Base-by-base conservation (phyloP, 2,888 invertebrate genomes). In the Eilema depressum region DNA sequence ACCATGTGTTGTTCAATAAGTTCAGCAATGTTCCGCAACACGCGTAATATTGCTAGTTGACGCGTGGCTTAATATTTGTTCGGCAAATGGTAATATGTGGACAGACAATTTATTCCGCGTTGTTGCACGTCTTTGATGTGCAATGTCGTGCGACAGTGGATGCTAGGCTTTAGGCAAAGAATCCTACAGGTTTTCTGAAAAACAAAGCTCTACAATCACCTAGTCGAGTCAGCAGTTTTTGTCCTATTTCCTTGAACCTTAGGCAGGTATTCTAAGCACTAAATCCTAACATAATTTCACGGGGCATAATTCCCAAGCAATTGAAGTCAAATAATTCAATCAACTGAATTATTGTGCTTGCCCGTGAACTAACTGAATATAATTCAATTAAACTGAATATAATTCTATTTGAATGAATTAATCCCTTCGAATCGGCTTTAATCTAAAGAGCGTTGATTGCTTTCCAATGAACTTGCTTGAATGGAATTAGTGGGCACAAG, bases 311-410 rank as follows among this genome's bases (percentile, higher is more conserved):
- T n/a, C 67, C 25, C 64, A 82, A 82, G 77, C 68, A 65, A 64
- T 68, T 60, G 12, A 20, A 47, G 20, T 41, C 47, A 74, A 76
- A 59, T 79, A 79, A 82, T 77, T 75, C 75, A 71, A 77, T 83
- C 77, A 80, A 63, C 71, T 68, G 74, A 76, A 79, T 75, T 75
- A 80, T 75, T 77, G 73, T 73, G 79, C 75, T 79, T 77, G 74
- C 70, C 62, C 68, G 67, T 72, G 78, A 65, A 74, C 66, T 67
- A 65, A 70, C 66, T 75, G 74, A 78, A 75, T 76, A 74, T 75
- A 75, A 82, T 82, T 78, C 66, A 82, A 74, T 69, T 53, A 62
- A 72, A 26, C 47, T 63, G 63, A 69, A 62, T 66, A 37, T 63
- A 61, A 68, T 61, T 70, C 41, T 25, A 82, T 78, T 80, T 66